Percentiles rank a stretch among this genome's conserved stretches.
phyloP scores from a whole-genome alignment of 2,113 vertebrate species.

The Colistium nudipinnis region DNA sequence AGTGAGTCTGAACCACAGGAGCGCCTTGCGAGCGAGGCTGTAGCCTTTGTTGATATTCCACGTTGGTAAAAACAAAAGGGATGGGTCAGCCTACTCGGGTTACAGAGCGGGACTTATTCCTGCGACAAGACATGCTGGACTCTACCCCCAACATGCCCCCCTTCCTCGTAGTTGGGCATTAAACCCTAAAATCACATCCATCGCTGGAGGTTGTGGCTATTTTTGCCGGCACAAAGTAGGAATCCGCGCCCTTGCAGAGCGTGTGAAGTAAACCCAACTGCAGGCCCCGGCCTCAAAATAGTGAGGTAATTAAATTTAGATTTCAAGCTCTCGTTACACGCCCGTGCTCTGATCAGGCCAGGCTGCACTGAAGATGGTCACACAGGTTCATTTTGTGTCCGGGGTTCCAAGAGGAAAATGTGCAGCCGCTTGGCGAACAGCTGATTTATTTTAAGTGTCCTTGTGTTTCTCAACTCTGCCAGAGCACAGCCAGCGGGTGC shows the following conservation, averaged over 20 bases:
- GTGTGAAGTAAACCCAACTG: conserved; percentile 25
- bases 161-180: neutral
- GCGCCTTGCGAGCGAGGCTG: conserved; percentile 33
- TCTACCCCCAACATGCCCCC: neutral
- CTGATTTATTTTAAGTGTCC: conserved; percentile 49
- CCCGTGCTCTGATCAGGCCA: neutral
- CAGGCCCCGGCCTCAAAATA: conserved; percentile 67
- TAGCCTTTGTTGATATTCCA: conserved; percentile 63
- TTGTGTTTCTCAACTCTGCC: conserved; percentile 34
- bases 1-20: conserved; percentile 44
- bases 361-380: too few relatives aligned
- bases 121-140: conserved; percentile 17
- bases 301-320: conserved; percentile 72
- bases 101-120: conserved; percentile 54
- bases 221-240: conserved; percentile 59
- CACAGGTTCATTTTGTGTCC: conserved; percentile 1
- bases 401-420: conserved; percentile 4
- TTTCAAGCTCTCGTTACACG: conserved; percentile 62
- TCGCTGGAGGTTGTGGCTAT: conserved; percentile 22
- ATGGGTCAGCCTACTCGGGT: conserved; percentile 74
- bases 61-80: conserved; percentile 65
- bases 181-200: neutral
- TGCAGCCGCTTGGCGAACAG: neutral
- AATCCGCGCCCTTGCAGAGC: conserved; percentile 52
- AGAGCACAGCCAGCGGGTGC: conserved; percentile 35